These are phyloP conservation scores for Dinomys branickii DNA, from an alignment of 2,113 vertebrate species.

Conservation along the genomic window DNA sequence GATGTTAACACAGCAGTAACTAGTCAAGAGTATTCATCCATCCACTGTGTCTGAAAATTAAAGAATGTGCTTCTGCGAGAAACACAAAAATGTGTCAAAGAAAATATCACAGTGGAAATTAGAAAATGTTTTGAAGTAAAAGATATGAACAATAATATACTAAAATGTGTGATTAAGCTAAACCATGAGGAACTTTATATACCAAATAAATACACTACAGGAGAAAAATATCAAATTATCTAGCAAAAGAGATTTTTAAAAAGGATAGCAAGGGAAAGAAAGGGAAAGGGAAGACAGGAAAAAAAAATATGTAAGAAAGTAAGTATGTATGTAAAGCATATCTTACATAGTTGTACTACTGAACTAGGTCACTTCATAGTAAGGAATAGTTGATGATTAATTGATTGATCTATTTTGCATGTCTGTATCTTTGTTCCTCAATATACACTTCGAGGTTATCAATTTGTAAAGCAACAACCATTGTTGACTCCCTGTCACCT, in stretches of 20 bases:
- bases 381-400: too few relatives aligned
- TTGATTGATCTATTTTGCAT: too few relatives aligned
- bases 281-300: too few relatives aligned
- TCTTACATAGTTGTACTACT: too few relatives aligned
- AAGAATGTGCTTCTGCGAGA: not conserved
- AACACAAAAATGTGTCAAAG: not conserved
- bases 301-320: too few relatives aligned
- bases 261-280: not conserved
- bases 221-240: not conserved
- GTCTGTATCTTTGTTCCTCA: too few relatives aligned
- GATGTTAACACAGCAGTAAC: not conserved
- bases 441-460: too few relatives aligned
- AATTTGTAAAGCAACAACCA: too few relatives aligned
- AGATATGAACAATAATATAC: not conserved
- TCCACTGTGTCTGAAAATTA: not conserved
- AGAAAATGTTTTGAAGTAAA: not conserved
- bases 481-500: too few relatives aligned
- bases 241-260: not conserved
- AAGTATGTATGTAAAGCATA: too few relatives aligned
- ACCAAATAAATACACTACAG: not conserved
- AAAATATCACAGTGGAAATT: not conserved
- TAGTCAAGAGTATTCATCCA: not conserved
- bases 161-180: not conserved
- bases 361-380: too few relatives aligned
- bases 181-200: not conserved